A percentile compares a stretch with the other conserved stretches of the same genome.
These are phyloP conservation scores for Fragum sueziense DNA, from an alignment of 2,888 invertebrate species.

Conservation along the genomic window DNA sequence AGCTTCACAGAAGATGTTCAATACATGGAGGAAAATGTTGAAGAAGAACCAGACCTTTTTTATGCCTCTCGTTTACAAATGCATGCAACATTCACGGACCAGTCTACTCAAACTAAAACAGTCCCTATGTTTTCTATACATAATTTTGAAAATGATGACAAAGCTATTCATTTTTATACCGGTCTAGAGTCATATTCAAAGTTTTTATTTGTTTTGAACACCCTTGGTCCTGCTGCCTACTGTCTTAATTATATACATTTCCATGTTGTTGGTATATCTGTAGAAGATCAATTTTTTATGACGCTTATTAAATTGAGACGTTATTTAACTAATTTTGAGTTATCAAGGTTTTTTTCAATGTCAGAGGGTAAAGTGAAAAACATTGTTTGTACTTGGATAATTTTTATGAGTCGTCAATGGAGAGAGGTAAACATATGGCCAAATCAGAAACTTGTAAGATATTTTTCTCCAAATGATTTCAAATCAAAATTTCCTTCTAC, in stretches of 20 bases:
- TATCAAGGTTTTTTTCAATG: constrained; percentile 45
- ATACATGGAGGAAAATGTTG: neutral
- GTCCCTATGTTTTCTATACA: constrained; percentile 27
- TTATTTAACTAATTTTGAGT: constrained; percentile 49
- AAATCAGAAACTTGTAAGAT: constrained; percentile 46
- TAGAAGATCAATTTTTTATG: constrained; percentile 49
- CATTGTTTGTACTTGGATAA: constrained; percentile 56
- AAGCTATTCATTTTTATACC: constrained; percentile 32
- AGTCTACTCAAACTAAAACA: constrained; percentile 16
- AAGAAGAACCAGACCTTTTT: no score
- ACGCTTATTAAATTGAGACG: constrained; percentile 45
- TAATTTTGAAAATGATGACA: constrained; percentile 28
- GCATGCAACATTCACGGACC: neutral
- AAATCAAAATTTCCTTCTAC: constrained; percentile 58
- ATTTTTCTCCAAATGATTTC: constrained; percentile 59
- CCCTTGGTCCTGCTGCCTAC: constrained; percentile 43
- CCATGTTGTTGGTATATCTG: constrained; percentile 12
- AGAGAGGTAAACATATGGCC: constrained; percentile 59
- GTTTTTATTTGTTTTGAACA: constrained; percentile 25
- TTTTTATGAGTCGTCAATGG: constrained; percentile 60
- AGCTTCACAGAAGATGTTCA: no score
- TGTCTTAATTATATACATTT: constrained; percentile 27
- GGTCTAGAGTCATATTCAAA: constrained; percentile 34
- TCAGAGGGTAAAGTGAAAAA: constrained; percentile 49
- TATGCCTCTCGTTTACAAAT: no score